A percentile compares a stretch with the other conserved stretches of the same genome.
phyloP scores from a whole-genome alignment of 2,888 invertebrate species.

The Leptarthrus brevirostris region DNA sequence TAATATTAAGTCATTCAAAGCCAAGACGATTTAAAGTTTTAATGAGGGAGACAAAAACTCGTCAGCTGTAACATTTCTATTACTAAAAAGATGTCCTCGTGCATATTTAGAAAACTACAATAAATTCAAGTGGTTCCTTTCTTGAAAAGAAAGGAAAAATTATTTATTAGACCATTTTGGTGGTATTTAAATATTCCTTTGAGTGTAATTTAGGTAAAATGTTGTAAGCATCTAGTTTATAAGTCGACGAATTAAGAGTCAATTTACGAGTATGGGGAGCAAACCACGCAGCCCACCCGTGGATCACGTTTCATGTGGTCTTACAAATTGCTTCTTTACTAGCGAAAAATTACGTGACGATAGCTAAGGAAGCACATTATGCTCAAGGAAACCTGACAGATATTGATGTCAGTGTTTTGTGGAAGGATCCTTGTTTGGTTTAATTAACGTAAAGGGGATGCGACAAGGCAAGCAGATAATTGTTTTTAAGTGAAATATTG shows the following conservation, averaged over 20 bases:
- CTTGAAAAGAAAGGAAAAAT: neutral
- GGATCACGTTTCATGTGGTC: conserved; percentile 36
- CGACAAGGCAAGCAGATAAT: neutral
- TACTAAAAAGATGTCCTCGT: no score
- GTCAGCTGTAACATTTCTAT: no score
- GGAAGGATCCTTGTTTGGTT: conserved; percentile 5
- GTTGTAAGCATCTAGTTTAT: neutral
- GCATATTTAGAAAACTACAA: no score
- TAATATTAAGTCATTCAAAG: no score
- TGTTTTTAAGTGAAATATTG: no score
- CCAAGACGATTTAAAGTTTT: no score
- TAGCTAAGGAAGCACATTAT: neutral
- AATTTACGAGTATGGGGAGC: conserved; percentile 16
- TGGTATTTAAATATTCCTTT: conserved; percentile 18
- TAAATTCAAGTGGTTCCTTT: no score
- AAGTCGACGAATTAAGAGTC: conserved; percentile 23
- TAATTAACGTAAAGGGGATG: conserved; percentile 21
- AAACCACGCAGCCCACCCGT: conserved; percentile 8
- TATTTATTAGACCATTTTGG: neutral
- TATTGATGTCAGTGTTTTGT: conserved; percentile 25
- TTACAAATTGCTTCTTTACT: conserved; percentile 42
- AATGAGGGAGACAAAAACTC: no score
- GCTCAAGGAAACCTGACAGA: conserved; percentile 10
- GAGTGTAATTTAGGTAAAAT: conserved; percentile 31
- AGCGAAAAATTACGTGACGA: conserved; percentile 43